Base-by-base conservation (phyloP, 2,797 vertebrate species). In the Dicrostonyx torquatus region DNA sequence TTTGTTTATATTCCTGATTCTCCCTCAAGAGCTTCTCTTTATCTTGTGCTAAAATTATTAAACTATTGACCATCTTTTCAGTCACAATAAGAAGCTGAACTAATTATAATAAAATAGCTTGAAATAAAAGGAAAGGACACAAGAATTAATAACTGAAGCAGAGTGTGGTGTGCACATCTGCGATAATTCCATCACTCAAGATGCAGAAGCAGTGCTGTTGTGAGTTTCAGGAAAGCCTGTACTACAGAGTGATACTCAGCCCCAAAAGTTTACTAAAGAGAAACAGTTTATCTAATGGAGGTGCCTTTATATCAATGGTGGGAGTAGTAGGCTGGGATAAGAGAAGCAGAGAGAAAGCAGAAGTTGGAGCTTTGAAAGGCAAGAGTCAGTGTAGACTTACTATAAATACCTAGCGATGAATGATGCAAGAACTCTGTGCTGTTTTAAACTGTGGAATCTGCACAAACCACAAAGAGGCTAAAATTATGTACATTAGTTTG, bases 91-190 rank as follows among this genome's bases (percentile, higher is more conserved):
- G 64, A 90, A 76, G 64, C 5, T 40, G 45, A 95, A 76, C 88
- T 14, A 60, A 66, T 48, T 85, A 29, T 86, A 48, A 50, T 62
- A 94, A 91, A 93, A 91, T 53, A 93, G 60, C 6, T 82, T 72
- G 31, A 37, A 75, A 75, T 75, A 75, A 95, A 92, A 7, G 10
- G 18, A 86, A 87, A 14, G 70, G 40, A 79, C 29, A 50, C 55
- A 29, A 31, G 43, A 37, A 43, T 37, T 29, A 85, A 62, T 11
- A 37, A 48, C 79, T 26, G 12, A 80, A 80, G 6, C 78, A 37
- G 22, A 11, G 53, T 34, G 15, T 62, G 6, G 6, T 85, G 34
- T 17, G 12, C 13, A 26, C 45, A 50, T 48, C 29, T 48, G 15
- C 4, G 43, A 34, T 64, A 31, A 29, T 60, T 40, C 40, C 29